Percentiles rank a stretch among this genome's conserved stretches.
These are phyloP conservation scores for Tribolium madens DNA, from an alignment of 1,140 invertebrate species.

Conservation along the genomic window DNA sequence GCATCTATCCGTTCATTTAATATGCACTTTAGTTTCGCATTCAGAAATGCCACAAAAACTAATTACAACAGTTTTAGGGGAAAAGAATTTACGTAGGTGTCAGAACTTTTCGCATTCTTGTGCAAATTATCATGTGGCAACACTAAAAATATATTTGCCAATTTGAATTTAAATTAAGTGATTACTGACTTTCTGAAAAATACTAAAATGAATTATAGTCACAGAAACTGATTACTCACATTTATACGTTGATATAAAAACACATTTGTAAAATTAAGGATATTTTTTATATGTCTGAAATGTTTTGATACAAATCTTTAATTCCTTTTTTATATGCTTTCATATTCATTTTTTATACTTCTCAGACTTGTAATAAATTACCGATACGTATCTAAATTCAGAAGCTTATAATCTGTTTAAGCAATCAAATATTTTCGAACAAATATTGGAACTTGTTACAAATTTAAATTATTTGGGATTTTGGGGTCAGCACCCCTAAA, in stretches of 20 bases:
- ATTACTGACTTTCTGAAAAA: too few species aligned
- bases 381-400: slow-evolving; percentile 10
- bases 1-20: background rate
- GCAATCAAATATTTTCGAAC: background rate
- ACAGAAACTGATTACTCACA: too few species aligned
- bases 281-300: background rate
- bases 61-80: background rate
- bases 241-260: too few species aligned
- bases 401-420: background rate
- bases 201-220: too few species aligned
- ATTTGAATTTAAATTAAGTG: too few species aligned
- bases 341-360: background rate
- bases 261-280: background rate
- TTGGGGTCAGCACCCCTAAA: slow-evolving; percentile 11
- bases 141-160: too few species aligned
- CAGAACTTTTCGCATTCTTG: too few species aligned
- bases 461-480: background rate
- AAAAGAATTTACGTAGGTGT: background rate
- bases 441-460: background rate
- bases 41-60: background rate
- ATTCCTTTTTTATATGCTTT: background rate
- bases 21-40: too few species aligned
- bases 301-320: background rate
- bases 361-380: background rate
- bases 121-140: too few species aligned